These are phyloP conservation scores for Drosophila navojoa DNA, from an alignment of 1,140 invertebrate genomes.

Conservation along the genomic window DNA sequence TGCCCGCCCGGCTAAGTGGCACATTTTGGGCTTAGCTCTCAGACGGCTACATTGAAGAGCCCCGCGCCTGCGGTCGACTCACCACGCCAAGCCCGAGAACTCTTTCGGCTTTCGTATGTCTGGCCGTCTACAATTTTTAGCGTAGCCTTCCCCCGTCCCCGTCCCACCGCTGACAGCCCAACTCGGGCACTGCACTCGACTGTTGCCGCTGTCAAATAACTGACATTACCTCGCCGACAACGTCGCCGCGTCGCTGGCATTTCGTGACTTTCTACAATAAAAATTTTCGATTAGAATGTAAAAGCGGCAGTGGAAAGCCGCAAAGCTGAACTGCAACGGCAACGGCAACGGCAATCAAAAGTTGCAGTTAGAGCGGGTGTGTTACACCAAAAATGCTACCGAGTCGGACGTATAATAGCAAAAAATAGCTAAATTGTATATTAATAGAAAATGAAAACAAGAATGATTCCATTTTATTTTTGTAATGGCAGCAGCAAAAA, in stretches of 20 bases:
- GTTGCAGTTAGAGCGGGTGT: slow-evolving; percentile 41
- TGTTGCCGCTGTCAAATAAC: slow-evolving; percentile 76
- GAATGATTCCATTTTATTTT: slow-evolving; percentile 44
- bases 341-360: slow-evolving; percentile 61
- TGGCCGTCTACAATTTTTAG: slow-evolving; percentile 33
- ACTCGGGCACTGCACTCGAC: slow-evolving; percentile 61
- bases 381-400: slow-evolving; percentile 26
- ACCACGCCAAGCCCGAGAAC: slow-evolving; percentile 4
- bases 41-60: slow-evolving; percentile 55
- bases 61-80: slow-evolving; percentile 49
- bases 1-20: slow-evolving; percentile 71
- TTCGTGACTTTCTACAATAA: slow-evolving; percentile 78
- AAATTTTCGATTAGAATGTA: slow-evolving; percentile 81
- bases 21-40: slow-evolving; percentile 73
- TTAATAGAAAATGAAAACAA: slow-evolving; percentile 79
- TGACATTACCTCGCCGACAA: slow-evolving; percentile 69
- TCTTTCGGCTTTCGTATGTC: neutral
- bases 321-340: slow-evolving; percentile 59
- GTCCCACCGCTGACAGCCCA: neutral
- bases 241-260: slow-evolving; percentile 64
- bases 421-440: slow-evolving; percentile 71
- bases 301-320: slow-evolving; percentile 61
- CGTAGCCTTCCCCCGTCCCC: neutral
- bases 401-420: slow-evolving; percentile 50
- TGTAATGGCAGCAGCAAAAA: neutral